phyloP scores from a whole-genome alignment of 2,888 invertebrate species.

The Pocota personata region DNA sequence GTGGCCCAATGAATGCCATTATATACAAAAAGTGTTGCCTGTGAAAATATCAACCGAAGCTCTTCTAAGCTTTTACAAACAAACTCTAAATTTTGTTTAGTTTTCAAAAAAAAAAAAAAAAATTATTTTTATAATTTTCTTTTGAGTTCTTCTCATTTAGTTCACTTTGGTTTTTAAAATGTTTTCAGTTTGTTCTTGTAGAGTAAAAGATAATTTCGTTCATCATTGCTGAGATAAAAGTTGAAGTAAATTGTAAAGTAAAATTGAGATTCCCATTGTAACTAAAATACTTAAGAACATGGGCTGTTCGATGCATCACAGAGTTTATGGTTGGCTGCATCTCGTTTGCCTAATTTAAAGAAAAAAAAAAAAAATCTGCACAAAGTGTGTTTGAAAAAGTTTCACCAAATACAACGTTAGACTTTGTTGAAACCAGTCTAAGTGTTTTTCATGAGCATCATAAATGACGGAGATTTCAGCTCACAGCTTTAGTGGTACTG shows the following conservation, averaged over 20 bases:
- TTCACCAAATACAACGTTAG: too few relatives aligned
- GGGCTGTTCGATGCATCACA: too few relatives aligned
- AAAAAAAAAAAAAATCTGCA: too few relatives aligned
- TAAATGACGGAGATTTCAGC: too few relatives aligned
- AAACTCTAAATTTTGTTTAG: constrained; percentile 76
- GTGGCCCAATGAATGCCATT: constrained; percentile 18
- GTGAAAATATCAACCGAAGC: constrained; percentile 81
- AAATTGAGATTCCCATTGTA: constrained; percentile 1
- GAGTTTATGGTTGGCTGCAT: too few relatives aligned
- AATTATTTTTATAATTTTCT: constrained; percentile 14
- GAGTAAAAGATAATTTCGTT: constrained; percentile 18
- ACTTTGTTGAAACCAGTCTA: too few relatives aligned
- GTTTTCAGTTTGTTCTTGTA: constrained; percentile 31
- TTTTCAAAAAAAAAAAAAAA: constrained; percentile 28
- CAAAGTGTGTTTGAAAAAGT: too few relatives aligned
- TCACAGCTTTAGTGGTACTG: too few relatives aligned
- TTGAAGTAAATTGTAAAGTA: neutral
- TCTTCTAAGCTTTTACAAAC: constrained; percentile 83
- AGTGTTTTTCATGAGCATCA: too few relatives aligned
- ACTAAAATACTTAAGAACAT: too few relatives aligned
- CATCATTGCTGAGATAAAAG: constrained; percentile 24
- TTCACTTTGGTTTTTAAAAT: constrained; percentile 44
- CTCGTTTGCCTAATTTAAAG: too few relatives aligned
- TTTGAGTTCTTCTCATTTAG: constrained; percentile 18
- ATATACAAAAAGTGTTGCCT: constrained; percentile 78